Evolutionary conservation across 2,888 invertebrate species (phyloP), one percentile per base, ranked within the genome.

Genomic region (Lissocephala sabroskyi): DNA sequence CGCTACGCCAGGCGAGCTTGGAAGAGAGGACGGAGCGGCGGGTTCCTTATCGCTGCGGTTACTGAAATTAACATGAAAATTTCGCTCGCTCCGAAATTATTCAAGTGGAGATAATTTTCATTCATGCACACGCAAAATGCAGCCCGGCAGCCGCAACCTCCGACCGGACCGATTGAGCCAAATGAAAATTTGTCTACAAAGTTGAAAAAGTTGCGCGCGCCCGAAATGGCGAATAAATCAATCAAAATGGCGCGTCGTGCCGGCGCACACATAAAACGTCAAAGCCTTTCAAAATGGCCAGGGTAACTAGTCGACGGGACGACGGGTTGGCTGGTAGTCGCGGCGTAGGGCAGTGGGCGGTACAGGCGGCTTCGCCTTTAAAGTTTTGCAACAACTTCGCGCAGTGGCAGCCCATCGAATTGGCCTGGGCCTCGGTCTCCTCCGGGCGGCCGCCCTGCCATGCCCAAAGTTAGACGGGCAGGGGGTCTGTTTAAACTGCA

Each of bases 71-170:
- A 74, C 64, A 65, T 66, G 58, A 55, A 67, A 78, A 76, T 70
- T 73, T 62, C n/a, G 70, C 57, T 60, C 58, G 67, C 49, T 62
- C 33, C 60, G 50, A 67, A 79, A 70, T 74, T 77, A 78, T 67
- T 79, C 73, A 65, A 74, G 61, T 75, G 80, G 65, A 74, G 74
- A 79, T 78, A 79, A 79, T 75, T 79, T 71, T 61, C 62, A 71
- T 70, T 63, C 49, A 47, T 46, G 47, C 51, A 36, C 32, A 18
- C 41, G 28, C 19, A 37, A 40, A 35, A 13, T 35, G 35, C 35
- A 35, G 1, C 9, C 14, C 30, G n/a, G 5, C 10, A 3, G 4
- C 23, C 23, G 4, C 7, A 5, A 5, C 23, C 23, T 7, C 23
- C 7, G 4, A 5, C 23, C 7, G 23, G 23, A 7, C 23, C 3